Evolutionary conservation across 2,797 vertebrate genomes (phyloP).

Genomic region (Microtus californicus): DNA sequence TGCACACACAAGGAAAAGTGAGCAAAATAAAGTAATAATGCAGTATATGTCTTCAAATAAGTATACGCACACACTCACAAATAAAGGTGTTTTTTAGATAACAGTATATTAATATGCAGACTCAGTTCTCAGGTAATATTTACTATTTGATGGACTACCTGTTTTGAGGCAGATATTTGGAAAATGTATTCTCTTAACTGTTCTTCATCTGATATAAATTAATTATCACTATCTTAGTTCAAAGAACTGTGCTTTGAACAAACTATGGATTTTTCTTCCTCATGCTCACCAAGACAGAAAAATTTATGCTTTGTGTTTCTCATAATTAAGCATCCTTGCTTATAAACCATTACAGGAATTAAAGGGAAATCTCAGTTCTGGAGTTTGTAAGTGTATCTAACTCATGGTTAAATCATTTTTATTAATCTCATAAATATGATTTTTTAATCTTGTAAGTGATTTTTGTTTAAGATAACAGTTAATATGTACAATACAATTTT

Average conservation of each 20-base stretch:
- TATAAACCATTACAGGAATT: slow-evolving; percentile 51
- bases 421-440: not conserved
- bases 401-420: slow-evolving; percentile 26
- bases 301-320: slow-evolving; percentile 56
- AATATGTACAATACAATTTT: not conserved
- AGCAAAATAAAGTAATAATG: slow-evolving; percentile 4
- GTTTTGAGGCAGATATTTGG: not conserved
- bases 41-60: not conserved
- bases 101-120: not conserved
- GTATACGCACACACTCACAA: not conserved
- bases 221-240: slow-evolving; percentile 41
- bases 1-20: not conserved
- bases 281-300: slow-evolving; percentile 34
- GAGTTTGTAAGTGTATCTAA: slow-evolving; percentile 56
- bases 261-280: slow-evolving; percentile 58
- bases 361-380: slow-evolving; percentile 44
- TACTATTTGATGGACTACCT: not conserved
- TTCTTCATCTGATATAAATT: slow-evolving; percentile 30
- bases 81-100: not conserved
- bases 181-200: slow-evolving; percentile 31
- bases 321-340: slow-evolving; percentile 62
- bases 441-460: slow-evolving; percentile 50
- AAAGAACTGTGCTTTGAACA: slow-evolving; percentile 40
- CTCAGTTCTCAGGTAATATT: not conserved
- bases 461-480: slow-evolving; percentile 49